A percentile compares a stretch with the other conserved stretches of the same genome.
Conservation (phyloP, 2,888 invertebrate genomes). For the Panopea generosa region DNA sequence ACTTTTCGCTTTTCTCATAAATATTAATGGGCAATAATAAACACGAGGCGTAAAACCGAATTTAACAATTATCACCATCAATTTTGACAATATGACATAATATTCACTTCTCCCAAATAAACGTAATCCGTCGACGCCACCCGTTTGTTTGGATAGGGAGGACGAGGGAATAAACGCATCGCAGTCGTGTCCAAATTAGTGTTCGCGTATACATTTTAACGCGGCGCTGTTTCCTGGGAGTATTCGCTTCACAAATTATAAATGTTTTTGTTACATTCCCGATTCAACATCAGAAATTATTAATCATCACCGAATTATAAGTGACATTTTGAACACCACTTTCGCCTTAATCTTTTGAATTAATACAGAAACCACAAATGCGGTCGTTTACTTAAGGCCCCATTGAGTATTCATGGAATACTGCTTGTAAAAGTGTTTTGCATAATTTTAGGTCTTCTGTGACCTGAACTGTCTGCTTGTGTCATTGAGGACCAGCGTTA, state of each 20-base stretch:
- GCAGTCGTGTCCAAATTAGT: neutral
- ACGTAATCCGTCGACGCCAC: neutral
- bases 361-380: neutral
- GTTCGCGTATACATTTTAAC: neutral
- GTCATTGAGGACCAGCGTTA: too few species aligned
- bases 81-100: too few species aligned
- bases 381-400: too few species aligned
- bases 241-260: conserved; percentile 41
- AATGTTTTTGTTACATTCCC: conserved; percentile 31
- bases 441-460: too few species aligned
- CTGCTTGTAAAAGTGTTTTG: too few species aligned
- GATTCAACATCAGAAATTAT: conserved; percentile 23
- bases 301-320: conserved; percentile 4
- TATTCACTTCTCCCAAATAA: neutral
- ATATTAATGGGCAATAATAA: too few species aligned
- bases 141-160: neutral
- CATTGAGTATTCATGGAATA: too few species aligned
- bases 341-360: neutral
- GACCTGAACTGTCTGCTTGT: too few species aligned
- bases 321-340: neutral
- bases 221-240: conserved; percentile 9
- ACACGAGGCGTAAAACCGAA: too few species aligned
- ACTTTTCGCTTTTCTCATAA: too few species aligned
- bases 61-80: too few species aligned
- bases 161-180: neutral